Conservation (phyloP, 30 jellyfish, hydroid and myxozoan genomes). For the Phacellophora camtschatica region DNA sequence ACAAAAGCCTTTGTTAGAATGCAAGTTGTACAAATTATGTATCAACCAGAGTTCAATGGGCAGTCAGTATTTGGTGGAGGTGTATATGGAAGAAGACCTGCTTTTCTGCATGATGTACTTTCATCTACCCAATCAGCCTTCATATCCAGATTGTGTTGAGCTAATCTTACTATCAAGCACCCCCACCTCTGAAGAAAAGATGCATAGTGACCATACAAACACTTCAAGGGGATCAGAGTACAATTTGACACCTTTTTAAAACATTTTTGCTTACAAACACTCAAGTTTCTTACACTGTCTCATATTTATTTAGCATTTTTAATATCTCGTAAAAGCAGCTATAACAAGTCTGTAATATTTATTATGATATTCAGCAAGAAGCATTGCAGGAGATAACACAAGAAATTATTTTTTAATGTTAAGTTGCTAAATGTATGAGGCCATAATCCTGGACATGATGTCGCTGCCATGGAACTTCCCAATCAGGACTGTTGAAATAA, state of each 20-base stretch:
- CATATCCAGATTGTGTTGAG: background rate
- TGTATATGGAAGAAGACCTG: slow-evolving; percentile 22
- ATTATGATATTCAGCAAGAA: background rate
- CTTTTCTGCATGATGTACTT: background rate
- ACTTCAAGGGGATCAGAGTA: slow-evolving; percentile 1
- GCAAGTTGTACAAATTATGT: slow-evolving; percentile 9
- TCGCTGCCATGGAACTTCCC: slow-evolving; percentile 20
- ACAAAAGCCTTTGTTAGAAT: slow-evolving; percentile 13
- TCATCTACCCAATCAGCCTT: background rate
- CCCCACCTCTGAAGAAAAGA: background rate
- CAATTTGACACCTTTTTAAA: background rate
- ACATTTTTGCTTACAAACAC: background rate
- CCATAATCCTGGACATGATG: slow-evolving; percentile 7
- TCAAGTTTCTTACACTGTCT: slow-evolving; percentile 6
- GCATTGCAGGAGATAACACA: slow-evolving; percentile 4
- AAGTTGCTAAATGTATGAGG: slow-evolving; percentile 15
- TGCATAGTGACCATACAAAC: background rate
- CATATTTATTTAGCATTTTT: background rate
- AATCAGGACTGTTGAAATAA: background rate
- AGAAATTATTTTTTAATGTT: background rate
- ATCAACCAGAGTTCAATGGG: slow-evolving; percentile 15
- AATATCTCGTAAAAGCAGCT: background rate
- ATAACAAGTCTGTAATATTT: background rate
- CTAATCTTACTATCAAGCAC: background rate
- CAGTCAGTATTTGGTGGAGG: slow-evolving; percentile 14